Evolutionary conservation across 2,797 vertebrate species (phyloP).

Genomic region (Peromyscus aztecus): DNA sequence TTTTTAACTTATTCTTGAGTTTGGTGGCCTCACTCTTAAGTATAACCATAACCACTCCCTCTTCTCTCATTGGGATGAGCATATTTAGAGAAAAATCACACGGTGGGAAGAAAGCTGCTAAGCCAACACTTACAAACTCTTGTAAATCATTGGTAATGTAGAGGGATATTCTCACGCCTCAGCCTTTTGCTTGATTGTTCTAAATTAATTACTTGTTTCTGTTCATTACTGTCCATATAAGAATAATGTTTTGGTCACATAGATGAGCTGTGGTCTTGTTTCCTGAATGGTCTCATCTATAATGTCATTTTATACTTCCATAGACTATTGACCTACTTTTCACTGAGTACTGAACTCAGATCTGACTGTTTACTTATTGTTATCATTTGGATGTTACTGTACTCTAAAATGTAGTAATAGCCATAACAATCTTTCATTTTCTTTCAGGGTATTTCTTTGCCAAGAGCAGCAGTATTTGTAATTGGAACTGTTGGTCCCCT

Average conservation of each 20-base stretch:
- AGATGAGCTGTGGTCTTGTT: not conserved
- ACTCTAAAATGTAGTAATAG: not conserved
- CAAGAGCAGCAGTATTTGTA: not conserved
- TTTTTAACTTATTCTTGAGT: not conserved
- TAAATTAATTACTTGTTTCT: not conserved
- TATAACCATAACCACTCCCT: not conserved
- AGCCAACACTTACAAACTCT: not conserved
- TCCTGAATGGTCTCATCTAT: not conserved
- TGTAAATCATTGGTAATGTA: not conserved
- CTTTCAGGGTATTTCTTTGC: not conserved
- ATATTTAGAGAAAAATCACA: not conserved
- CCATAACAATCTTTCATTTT: conserved; percentile 15
- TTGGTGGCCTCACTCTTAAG: not conserved
- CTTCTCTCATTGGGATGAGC: not conserved
- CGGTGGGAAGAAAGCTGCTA: not conserved
- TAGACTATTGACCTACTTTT: not conserved
- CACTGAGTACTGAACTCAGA: no score
- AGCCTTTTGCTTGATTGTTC: not conserved
- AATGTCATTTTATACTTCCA: not conserved
- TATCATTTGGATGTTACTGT: not conserved
- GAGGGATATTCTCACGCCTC: fast-evolving
- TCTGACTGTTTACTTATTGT: not conserved
- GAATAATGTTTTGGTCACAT: not conserved
- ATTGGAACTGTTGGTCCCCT: not conserved
- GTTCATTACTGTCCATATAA: not conserved